Percentiles rank a stretch among this genome's conserved stretches.
These are phyloP conservation scores for Corythoichthys haematopterus DNA, from an alignment of 2,113 vertebrate genomes.

Conservation along the genomic window DNA sequence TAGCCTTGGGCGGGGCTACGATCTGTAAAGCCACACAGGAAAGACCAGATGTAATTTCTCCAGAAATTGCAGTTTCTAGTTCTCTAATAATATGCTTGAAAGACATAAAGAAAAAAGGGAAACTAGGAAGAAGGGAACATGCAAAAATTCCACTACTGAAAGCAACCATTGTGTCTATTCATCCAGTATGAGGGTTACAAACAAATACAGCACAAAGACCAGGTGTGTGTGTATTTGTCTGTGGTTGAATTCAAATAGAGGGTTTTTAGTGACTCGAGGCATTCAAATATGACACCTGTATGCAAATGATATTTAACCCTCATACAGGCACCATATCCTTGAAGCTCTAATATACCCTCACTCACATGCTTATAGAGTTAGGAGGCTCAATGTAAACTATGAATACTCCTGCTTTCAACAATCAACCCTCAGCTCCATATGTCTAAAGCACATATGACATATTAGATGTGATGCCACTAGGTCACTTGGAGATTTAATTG, in stretches of 20 bases:
- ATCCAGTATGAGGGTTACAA: constrained; percentile 24
- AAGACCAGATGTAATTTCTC: too few species aligned
- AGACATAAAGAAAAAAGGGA: neutral
- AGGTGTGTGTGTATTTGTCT: constrained; percentile 46
- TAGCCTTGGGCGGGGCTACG: too few species aligned
- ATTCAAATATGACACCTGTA: constrained; percentile 66
- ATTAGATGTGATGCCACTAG: constrained; percentile 24
- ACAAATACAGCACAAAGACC: constrained; percentile 53
- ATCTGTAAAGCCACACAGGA: too few species aligned
- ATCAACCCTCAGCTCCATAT: constrained; percentile 12
- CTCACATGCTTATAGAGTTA: constrained; percentile 12
- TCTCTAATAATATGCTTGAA: constrained; percentile 8
- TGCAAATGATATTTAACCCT: constrained; percentile 55
- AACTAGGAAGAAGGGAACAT: constrained; percentile 5
- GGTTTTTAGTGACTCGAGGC: constrained; percentile 32
- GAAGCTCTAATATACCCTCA: constrained; percentile 36
- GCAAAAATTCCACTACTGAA: constrained; percentile 23
- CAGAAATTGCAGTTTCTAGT: too few species aligned
- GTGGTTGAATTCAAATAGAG: constrained; percentile 42
- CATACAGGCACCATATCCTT: constrained; percentile 3
- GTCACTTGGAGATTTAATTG: constrained; percentile 26
- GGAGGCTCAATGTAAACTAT: constrained; percentile 36
- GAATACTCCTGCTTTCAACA: constrained; percentile 15
- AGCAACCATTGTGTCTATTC: constrained; percentile 24
- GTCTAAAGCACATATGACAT: constrained; percentile 18